Base-by-base conservation (phyloP, 2,113 vertebrate species). In the Cynocephalus volans region DNA sequence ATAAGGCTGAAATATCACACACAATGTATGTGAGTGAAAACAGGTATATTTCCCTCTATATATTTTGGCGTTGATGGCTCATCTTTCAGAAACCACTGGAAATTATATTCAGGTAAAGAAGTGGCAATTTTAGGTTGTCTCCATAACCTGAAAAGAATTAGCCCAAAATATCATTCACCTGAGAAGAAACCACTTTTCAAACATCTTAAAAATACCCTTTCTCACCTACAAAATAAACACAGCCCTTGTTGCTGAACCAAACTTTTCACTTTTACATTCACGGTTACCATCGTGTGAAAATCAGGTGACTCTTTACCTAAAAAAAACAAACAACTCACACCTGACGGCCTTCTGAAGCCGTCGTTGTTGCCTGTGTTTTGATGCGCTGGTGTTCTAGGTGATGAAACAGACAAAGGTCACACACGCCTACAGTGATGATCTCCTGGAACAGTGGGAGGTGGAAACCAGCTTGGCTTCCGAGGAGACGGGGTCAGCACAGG, bases 391-490 rank as follows among this genome's bases (percentile, higher is more conserved):
- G 28, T 19, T 85, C 76, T 67, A 87, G 13, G 21, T 73, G 67
- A 88, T 60, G 54, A 85, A 60, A 65, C 52, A 48, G 28, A 75
- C 33, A 54, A 50, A 65, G 60, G 88, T 80, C 72, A 83, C 80
- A 52, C 45, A 69, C 19, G 82, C 72, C 77, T 82, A 76, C 9
- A 82, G 77, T 3, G 17, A 28, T 50, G 82, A 77, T 73, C 62
- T 77, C 11, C 4, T 31, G 58, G 33, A 88, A 93, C 8, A 88
- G 88, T 54, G 91, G 80, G 93, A 97, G 88, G 26, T 94, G 81
- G 85, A 73, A 92, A 83, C 84, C 83, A 82, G 48, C 24, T 3
- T 0, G 0, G 26, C 36, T 54, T 72, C 67, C 23, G 7, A 5
- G 48, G 8, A 19, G 31, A 93, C 41, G 41, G 17, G 12, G 13